Conservation (phyloP, 2,113 vertebrate species). For the Coturnix japonica region DNA sequence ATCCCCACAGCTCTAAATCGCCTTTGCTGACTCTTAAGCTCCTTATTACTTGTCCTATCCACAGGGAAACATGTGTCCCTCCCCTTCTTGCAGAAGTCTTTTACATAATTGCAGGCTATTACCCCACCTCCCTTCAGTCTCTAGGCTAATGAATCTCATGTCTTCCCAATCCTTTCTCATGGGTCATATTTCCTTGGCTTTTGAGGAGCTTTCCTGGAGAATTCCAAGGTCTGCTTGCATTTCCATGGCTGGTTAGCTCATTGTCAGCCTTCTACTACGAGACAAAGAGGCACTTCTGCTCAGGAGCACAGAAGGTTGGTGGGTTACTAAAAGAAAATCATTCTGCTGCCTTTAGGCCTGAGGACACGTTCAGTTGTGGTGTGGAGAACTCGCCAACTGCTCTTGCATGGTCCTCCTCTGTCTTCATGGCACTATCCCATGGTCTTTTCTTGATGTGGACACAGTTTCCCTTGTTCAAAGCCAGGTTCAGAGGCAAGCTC, state of each 20-base stretch:
- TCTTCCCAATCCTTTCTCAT: not conserved
- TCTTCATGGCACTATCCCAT: not conserved
- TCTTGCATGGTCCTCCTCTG: not conserved
- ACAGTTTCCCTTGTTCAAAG: not conserved
- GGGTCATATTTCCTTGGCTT: not conserved
- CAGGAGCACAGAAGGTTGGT: not conserved
- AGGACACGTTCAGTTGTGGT: not conserved
- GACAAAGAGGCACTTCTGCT: not conserved
- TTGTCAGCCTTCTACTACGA: not conserved
- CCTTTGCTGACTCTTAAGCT: slow-evolving; percentile 62
- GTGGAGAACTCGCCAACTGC: not conserved
- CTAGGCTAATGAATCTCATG: not conserved
- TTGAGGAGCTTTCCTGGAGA: not conserved
- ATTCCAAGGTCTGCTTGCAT: not conserved
- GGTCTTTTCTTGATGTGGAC: not conserved
- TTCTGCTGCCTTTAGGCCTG: not conserved
- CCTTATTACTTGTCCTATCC: slow-evolving; percentile 67
- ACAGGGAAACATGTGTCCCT: slow-evolving; percentile 55
- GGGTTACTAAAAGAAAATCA: not conserved
- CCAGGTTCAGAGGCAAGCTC: not conserved
- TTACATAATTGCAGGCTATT: slow-evolving; percentile 47
- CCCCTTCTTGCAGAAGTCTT: slow-evolving; percentile 31
- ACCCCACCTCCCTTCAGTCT: slow-evolving; percentile 6
- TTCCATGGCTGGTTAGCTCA: not conserved
- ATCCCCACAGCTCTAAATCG: slow-evolving; percentile 67